These are phyloP conservation scores for Suncus etruscus DNA, from an alignment of 2,113 vertebrate genomes.

Conservation along the genomic window DNA sequence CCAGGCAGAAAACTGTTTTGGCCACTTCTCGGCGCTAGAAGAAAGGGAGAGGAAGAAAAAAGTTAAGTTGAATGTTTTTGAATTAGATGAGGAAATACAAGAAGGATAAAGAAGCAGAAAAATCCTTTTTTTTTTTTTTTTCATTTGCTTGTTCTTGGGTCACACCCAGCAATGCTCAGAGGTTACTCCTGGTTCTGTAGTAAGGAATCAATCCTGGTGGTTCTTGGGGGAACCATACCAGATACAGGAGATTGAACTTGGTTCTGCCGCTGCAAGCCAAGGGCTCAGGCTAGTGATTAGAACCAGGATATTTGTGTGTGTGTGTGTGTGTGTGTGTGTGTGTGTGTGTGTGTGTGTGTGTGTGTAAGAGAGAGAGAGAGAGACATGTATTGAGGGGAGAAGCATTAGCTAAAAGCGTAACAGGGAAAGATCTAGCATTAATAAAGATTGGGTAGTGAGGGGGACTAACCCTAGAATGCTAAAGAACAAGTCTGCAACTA, in stretches of 20 bases:
- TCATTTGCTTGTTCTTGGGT: too few species aligned
- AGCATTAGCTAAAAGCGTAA: background rate
- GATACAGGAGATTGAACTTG: too few species aligned
- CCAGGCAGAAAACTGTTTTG: conserved; percentile 97
- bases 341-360: background rate
- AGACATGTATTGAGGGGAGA: background rate
- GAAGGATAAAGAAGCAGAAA: background rate
- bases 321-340: background rate
- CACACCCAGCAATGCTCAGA: too few species aligned
- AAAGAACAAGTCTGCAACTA: background rate
- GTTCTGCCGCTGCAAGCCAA: background rate
- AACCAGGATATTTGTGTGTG: background rate
- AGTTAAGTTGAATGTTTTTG: background rate
- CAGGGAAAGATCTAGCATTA: background rate
- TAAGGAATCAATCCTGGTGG: too few species aligned
- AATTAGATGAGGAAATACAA: background rate
- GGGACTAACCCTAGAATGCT: background rate
- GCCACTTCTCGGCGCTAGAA: conserved; percentile 97
- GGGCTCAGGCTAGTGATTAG: background rate
- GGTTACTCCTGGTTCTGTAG: too few species aligned
- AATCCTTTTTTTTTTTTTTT: too few species aligned
- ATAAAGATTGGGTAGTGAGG: background rate
- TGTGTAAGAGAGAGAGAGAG: too few species aligned
- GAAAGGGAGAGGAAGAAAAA: conserved; percentile 44
- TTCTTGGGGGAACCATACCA: too few species aligned